Evolutionary conservation across 2,113 vertebrate species (phyloP).

Genomic region (Lepisosteus oculatus): DNA sequence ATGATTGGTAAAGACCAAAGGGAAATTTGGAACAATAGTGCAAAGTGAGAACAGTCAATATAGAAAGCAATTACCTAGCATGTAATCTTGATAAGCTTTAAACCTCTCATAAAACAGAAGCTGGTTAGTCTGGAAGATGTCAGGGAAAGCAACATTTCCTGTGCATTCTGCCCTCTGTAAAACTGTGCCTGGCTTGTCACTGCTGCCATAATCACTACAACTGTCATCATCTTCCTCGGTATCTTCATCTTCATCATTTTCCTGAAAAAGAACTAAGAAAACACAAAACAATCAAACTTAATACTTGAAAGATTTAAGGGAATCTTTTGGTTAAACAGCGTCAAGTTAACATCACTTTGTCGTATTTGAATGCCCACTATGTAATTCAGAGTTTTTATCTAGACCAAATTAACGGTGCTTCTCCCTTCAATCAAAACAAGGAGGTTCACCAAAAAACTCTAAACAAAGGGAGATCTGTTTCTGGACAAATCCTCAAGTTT

Average conservation of each 20-base stretch:
- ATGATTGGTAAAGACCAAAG: no score
- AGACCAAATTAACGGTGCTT: no score
- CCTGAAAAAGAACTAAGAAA: constrained; percentile 52
- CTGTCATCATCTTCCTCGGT: constrained; percentile 54
- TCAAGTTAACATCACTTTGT: no score
- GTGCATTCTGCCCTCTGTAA: constrained; percentile 60
- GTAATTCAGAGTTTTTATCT: no score
- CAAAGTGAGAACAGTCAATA: no score
- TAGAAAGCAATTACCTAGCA: constrained; percentile 72
- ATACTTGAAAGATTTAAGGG: neutral
- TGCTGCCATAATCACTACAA: constrained; percentile 61
- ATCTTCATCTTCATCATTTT: constrained; percentile 33
- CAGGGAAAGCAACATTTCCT: constrained; percentile 64
- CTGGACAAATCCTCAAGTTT: no score
- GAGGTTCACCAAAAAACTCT: no score
- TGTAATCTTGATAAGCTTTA: constrained; percentile 89
- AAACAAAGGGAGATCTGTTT: no score
- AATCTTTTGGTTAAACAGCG: no score
- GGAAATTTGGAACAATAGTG: no score
- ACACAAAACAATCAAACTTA: constrained; percentile 3
- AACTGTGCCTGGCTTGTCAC: constrained; percentile 48
- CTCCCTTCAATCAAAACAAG: no score
- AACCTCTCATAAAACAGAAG: constrained; percentile 90
- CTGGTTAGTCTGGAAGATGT: constrained; percentile 78
- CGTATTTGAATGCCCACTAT: no score